Conservation (phyloP, 2,113 vertebrate genomes). For the Oceanodroma tethys region DNA sequence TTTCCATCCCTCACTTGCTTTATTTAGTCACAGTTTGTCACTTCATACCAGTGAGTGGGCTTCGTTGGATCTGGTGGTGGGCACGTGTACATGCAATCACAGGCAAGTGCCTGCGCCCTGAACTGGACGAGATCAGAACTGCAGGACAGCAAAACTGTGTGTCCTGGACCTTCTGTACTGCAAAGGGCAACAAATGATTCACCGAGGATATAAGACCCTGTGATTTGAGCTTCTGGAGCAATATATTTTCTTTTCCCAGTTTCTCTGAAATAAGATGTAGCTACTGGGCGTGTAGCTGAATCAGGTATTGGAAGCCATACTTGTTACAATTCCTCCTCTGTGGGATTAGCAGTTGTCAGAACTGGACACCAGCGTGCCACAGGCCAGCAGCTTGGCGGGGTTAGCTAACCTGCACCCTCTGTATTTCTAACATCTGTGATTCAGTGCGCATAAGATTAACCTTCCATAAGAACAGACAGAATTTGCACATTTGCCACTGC, state of each 20-base stretch:
- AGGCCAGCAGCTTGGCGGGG: background rate
- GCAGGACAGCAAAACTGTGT: background rate
- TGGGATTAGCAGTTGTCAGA: background rate
- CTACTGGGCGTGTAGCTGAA: background rate
- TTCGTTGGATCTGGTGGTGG: background rate
- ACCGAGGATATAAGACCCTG: background rate
- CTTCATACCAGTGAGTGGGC: background rate
- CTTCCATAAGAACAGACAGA: background rate
- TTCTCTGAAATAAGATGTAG: background rate
- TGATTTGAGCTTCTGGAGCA: background rate
- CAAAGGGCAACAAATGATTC: background rate
- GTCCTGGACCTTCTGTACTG: background rate
- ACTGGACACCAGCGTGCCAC: background rate
- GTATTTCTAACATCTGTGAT: background rate
- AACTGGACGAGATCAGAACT: background rate
- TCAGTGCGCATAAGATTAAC: background rate
- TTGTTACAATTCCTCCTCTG: background rate
- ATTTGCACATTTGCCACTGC: background rate
- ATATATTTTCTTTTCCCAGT: background rate
- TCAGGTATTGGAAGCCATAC: background rate
- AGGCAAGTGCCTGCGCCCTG: background rate
- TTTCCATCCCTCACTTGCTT: background rate
- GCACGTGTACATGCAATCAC: background rate
- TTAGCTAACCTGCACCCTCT: background rate
- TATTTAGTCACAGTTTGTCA: background rate